Evolutionary conservation across 2,888 invertebrate species (phyloP), one percentile per base, ranked within the genome.

Genomic region (Stenodema calcarata): DNA sequence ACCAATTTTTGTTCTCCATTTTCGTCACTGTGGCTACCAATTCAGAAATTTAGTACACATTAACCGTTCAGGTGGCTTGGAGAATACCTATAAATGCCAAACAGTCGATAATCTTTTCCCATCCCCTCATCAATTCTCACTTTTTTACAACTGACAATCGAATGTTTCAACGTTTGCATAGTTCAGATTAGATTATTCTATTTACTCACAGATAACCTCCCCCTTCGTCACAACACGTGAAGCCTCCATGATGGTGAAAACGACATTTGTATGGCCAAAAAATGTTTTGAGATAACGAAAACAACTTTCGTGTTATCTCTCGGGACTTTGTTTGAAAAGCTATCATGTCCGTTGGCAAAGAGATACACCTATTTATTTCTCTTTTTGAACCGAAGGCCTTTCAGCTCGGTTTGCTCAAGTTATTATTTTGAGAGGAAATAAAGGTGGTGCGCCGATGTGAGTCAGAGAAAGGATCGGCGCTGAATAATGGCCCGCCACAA

Each of bases 391-490:
- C 28, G n/a, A 4, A n/a, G 35, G 35, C 14, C n/a, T 35, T 35
- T 35, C 41, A 11, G 41, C n/a, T 16, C 1, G 75, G 75, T 75
- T 75, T 28, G 23, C 75, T 75, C 35, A 75, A 75, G 75, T 75
- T 75, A 75, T 75, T 75, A 75, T 75, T 75, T 27, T 30, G 30
- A 27, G 35, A 75, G 35, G 35, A 35, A 75, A 75, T 28, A 35
- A 35, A 75, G 75, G 75, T 28, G 35, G 75, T 23, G 41, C n/a
- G 75, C n/a, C 27, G 41, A 28, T 18, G 75, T 75, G 75, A 75
- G 75, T 75, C 75, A 75, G 30, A 75, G 28, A 75, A 75, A 75
- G 75, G 75, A 18, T 16, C 75, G 75, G 75, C 75, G 41, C 28
- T 75, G 75, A 75, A 35, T 75, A 75, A 75, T 30, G 35, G 2